Base-by-base conservation (phyloP, 2,797 vertebrate species). In the Phataginus tetradactyla region DNA sequence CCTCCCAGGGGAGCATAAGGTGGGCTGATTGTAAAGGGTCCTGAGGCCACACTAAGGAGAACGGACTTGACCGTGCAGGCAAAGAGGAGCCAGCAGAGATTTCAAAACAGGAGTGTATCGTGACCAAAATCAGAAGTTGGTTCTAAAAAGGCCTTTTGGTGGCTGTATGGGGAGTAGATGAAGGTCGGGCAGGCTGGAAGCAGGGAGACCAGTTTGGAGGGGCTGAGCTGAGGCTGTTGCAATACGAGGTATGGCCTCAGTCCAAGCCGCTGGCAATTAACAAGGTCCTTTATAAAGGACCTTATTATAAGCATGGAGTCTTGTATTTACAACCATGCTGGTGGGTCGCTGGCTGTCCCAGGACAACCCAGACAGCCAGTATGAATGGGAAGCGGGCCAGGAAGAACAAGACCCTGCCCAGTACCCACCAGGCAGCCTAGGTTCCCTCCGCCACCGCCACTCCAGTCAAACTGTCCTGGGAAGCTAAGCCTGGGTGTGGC, bases 311-410 rank as follows among this genome's bases (percentile, higher is more conserved):
- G 53, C 2, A 1, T 20, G 39, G 32, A 59, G 37, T 29, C 71
- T 17, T 27, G 32, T 15, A 3, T 78, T n/a, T 23, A 37, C 9
- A 23, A 1, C 61, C 74, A 2, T 1, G 37, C 90, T 9, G 61
- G 25, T 6, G 39, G 37, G 59, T 66, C 61, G 11, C 4, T 3
- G 12, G 32, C 34, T 9, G 7, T 37, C 37, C 25, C 18, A 5
- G n/a, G 25, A 7, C 69, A 27, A 18, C 34, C n/a, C 0, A 18
- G 53, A 15, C 9, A 0, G 0, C 37, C 34, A 0, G 13, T 1
- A 1, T 4, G 9, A 37, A 5, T 0, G 0, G 63, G 7, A 51
- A 53, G 37, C 39, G 49, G 25, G 27, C n/a, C 1, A 1, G 3
- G 9, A 13, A 37, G 37, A n/a, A 20, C 0, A 4, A 8, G 27